These are phyloP conservation scores for Nycticebus coucang DNA, from an alignment of 2,113 vertebrate species.

Conservation along the genomic window DNA sequence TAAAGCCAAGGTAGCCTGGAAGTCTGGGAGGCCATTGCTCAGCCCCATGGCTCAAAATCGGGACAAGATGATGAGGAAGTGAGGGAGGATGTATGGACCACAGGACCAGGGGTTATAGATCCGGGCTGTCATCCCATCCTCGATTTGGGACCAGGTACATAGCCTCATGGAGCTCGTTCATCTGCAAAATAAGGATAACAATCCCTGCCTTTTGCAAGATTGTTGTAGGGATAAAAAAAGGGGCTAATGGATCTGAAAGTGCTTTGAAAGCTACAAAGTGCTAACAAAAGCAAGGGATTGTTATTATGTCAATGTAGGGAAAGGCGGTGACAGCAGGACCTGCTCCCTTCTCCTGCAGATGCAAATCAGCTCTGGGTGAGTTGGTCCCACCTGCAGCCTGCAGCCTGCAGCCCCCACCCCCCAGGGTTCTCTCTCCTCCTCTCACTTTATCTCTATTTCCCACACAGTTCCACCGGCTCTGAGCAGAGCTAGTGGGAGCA, in stretches of 20 bases:
- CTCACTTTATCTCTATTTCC: not conserved
- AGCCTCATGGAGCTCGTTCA: not conserved
- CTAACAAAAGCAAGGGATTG: conserved; percentile 47
- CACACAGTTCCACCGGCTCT: not conserved
- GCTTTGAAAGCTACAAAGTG: conserved; percentile 72
- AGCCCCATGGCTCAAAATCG: not conserved
- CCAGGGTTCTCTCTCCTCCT: not conserved
- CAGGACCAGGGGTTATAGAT: not conserved
- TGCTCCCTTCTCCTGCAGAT: not conserved
- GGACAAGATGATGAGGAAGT: not conserved
- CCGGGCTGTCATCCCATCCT: not conserved
- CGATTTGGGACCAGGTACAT: not conserved
- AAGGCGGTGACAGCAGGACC: not conserved
- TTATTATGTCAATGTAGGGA: conserved; percentile 45
- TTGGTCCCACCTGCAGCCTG: not conserved
- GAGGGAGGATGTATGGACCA: not conserved
- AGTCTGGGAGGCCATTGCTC: not conserved
- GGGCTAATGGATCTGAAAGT: conserved; percentile 72
- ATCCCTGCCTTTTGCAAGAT: conserved; percentile 31
- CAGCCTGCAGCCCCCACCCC: not conserved
- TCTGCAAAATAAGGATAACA: conserved; percentile 52
- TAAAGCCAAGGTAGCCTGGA: not conserved
- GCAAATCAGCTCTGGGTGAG: not conserved
- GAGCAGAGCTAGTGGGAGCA: not conserved
- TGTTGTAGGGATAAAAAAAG: conserved; percentile 51